Conservation (phyloP, 2,888 invertebrate genomes). For the Biston betularia region DNA sequence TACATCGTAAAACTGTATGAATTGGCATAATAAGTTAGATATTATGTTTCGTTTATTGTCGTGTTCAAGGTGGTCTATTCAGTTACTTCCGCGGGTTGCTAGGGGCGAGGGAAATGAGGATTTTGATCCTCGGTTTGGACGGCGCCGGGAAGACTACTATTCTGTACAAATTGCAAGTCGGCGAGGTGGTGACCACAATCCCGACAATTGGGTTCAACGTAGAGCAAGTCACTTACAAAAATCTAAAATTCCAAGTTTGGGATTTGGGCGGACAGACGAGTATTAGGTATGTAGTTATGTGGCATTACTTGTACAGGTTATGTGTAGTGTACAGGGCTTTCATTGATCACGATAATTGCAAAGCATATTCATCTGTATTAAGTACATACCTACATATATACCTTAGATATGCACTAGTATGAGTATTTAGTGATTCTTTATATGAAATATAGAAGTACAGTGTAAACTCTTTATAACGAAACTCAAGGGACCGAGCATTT, state of each 20-base stretch:
- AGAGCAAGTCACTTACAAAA: constrained; percentile 99
- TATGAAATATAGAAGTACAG: no score
- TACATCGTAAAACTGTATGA: constrained; percentile 51
- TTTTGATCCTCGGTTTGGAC: constrained; percentile 98
- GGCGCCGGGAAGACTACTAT: constrained; percentile 99
- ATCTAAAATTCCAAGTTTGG: constrained; percentile 99
- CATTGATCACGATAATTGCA: constrained; percentile 20
- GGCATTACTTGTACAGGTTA: constrained; percentile 46
- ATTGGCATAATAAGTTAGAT: constrained; percentile 37
- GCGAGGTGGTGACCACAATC: constrained; percentile 99
- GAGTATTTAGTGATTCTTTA: no score
- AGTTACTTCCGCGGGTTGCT: constrained; percentile 98
- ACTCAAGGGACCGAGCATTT: no score
- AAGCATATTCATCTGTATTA: background rate
- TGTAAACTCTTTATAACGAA: no score
- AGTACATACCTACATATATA: no score
- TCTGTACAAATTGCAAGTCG: constrained; percentile 98
- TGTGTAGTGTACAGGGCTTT: constrained; percentile 39
- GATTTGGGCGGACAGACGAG: constrained; percentile 99
- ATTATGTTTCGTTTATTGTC: constrained; percentile 34
- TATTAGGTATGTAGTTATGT: constrained; percentile 90
- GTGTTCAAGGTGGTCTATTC: constrained; percentile 94
- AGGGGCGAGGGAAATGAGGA: constrained; percentile 99
- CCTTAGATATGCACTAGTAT: no score
- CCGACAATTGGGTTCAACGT: constrained; percentile 99